A percentile compares a stretch with the other conserved stretches of the same genome.
phyloP scores from a whole-genome alignment of 2,113 vertebrate species.

The Isurus oxyrinchus region DNA sequence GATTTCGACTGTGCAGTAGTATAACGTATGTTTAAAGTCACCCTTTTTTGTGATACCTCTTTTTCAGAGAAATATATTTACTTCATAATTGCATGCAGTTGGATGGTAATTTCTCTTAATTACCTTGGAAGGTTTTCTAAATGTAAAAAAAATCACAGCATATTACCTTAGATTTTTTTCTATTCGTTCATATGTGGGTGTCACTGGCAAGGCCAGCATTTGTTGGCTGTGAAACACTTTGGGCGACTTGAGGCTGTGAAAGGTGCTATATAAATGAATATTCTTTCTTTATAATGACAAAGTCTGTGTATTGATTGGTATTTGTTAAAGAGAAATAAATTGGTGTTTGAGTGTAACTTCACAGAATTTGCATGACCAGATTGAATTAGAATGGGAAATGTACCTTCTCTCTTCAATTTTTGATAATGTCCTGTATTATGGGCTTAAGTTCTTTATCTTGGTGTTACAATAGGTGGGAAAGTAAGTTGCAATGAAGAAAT shows the following conservation, averaged over 20 bases:
- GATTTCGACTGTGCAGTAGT: not conserved
- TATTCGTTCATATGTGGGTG: not conserved
- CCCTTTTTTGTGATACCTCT: not conserved
- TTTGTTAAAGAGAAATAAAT: not conserved
- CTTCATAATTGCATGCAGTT: not conserved
- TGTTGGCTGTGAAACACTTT: not conserved
- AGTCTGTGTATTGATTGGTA: not conserved
- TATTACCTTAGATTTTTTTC: not conserved
- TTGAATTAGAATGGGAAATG: not conserved
- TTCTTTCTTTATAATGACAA: not conserved
- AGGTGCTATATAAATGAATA: not conserved
- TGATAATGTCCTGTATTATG: not conserved
- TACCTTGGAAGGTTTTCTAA: not conserved
- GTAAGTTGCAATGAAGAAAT: too few species aligned
- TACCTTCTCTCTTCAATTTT: not conserved
- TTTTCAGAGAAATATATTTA: not conserved
- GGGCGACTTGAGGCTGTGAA: not conserved
- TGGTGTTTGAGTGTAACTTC: not conserved
- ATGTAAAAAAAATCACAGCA: not conserved
- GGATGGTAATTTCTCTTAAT: not conserved
- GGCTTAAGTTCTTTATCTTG: not conserved
- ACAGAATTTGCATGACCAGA: not conserved
- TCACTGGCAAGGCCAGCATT: not conserved
- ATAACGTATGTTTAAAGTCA: not conserved
- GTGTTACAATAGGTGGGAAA: not conserved